phyloP scores from a whole-genome alignment of 2,888 invertebrate genomes.

The Maniola hyperantus region DNA sequence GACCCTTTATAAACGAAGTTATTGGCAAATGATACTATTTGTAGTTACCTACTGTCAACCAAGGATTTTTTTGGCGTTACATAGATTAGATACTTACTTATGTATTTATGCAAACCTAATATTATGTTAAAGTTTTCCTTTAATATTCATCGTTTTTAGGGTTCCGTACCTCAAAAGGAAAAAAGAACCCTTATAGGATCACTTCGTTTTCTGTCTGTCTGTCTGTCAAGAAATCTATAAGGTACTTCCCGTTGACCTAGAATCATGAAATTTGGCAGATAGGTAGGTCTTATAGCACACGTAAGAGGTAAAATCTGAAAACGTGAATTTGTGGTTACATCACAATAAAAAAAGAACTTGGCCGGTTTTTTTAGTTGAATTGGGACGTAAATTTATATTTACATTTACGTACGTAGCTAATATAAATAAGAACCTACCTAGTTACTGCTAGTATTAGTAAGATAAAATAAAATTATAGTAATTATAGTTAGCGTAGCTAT shows the following conservation, averaged over 20 bases:
- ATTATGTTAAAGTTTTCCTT: background rate
- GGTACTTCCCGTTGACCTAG: too few relatives aligned
- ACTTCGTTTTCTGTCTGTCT: too few relatives aligned
- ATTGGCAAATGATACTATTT: slow-evolving; percentile 38
- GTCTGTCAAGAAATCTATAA: too few relatives aligned
- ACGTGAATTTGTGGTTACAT: background rate
- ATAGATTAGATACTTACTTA: background rate
- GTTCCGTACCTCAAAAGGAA: too few relatives aligned
- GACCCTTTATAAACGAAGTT: slow-evolving; percentile 47
- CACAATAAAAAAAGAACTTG: too few relatives aligned
- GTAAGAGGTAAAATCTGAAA: too few relatives aligned
- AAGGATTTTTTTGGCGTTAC: slow-evolving; percentile 30
- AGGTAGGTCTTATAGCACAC: too few relatives aligned
- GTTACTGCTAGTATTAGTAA: too few relatives aligned
- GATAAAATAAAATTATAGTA: too few relatives aligned
- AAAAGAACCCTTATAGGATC: too few relatives aligned
- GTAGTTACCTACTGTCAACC: slow-evolving; percentile 37
- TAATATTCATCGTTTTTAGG: background rate
- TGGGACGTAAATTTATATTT: background rate
- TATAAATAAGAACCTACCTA: background rate
- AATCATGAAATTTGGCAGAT: too few relatives aligned
- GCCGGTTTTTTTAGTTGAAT: background rate
- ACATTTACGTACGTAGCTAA: background rate
- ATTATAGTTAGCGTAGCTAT: too few relatives aligned
- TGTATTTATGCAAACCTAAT: background rate